phyloP scores from a whole-genome alignment of 1,140 invertebrate genomes.

The Lordiphosa stackelbergi region DNA sequence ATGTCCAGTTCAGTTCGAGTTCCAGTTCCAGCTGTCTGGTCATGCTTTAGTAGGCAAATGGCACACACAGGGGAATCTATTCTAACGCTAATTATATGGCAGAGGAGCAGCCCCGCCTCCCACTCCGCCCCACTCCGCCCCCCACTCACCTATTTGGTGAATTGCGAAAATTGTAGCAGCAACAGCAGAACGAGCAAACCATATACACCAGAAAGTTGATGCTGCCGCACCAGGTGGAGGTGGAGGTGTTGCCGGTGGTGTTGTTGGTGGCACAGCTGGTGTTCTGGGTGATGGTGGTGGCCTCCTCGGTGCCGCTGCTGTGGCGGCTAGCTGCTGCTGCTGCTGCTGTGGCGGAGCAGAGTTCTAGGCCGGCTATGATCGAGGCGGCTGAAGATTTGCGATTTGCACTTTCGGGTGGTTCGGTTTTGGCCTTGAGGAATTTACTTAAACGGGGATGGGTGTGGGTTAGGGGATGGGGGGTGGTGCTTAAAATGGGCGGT shows the following conservation, averaged over 20 bases:
- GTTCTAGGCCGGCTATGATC: conserved; percentile 52
- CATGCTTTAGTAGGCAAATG: conserved; percentile 48
- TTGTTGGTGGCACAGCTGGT: neutral
- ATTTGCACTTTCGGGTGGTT: conserved; percentile 14
- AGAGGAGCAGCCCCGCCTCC: neutral
- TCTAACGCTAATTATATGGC: too few relatives aligned
- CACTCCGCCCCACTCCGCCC: too few relatives aligned
- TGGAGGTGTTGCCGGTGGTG: conserved; percentile 25
- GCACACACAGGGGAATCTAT: conserved; percentile 10
- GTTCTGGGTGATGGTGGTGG: conserved; percentile 5
- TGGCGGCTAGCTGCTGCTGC: conserved; percentile 25
- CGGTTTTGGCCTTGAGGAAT: conserved; percentile 24
- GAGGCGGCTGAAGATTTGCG: conserved; percentile 67
- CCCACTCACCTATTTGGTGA: conserved; percentile 69
- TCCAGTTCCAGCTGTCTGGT: conserved; percentile 3
- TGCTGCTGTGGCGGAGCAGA: conserved; percentile 17
- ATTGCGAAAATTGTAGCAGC: conserved; percentile 74
- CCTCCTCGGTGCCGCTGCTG: conserved; percentile 21
- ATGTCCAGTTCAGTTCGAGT: neutral
- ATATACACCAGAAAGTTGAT: conserved; percentile 75
- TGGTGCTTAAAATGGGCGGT: conserved; percentile 42
- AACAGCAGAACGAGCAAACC: conserved; percentile 76
- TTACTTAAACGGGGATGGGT: conserved; percentile 35
- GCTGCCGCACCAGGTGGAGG: conserved; percentile 71
- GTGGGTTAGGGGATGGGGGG: conserved; percentile 5